phyloP scores from a whole-genome alignment of 2,888 invertebrate species.

The Crepidodera aurea region DNA sequence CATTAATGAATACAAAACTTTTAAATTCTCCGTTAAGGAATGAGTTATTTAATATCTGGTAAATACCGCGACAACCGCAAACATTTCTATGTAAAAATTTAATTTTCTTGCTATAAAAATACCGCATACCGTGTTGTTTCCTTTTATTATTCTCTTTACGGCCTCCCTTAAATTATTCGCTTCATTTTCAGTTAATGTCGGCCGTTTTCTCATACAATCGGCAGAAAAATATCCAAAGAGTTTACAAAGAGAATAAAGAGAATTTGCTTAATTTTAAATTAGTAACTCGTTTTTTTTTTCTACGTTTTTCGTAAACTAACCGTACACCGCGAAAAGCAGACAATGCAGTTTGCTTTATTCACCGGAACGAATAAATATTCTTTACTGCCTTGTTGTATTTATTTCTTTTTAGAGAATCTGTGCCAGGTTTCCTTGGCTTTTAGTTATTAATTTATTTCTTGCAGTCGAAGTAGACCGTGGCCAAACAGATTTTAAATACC shows the following conservation, averaged over 20 bases:
- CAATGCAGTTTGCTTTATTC: not conserved
- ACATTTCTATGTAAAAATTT: constrained; percentile 1
- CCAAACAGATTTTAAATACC: too few relatives aligned
- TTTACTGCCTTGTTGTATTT: not conserved
- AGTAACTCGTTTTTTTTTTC: constrained; percentile 2
- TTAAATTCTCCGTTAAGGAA: too few relatives aligned
- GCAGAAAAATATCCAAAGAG: constrained; percentile 16
- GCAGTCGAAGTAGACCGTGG: too few relatives aligned
- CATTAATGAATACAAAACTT: too few relatives aligned
- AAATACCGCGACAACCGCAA: not conserved
- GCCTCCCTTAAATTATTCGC: constrained; percentile 9
- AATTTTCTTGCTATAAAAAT: constrained; percentile 17
- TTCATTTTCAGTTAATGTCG: constrained; percentile 19
- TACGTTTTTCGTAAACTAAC: not conserved
- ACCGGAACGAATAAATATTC: not conserved
- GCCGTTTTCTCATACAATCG: constrained; percentile 11
- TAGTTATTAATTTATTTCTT: not conserved
- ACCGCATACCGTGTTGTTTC: constrained; percentile 4
- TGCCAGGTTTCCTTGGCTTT: not conserved
- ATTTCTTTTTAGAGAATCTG: not conserved
- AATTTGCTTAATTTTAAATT: not conserved
- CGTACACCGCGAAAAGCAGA: not conserved
- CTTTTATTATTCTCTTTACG: constrained; percentile 12
- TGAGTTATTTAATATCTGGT: too few relatives aligned
- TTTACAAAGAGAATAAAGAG: constrained; percentile 5